Percentiles rank a stretch among this genome's conserved stretches.
phyloP scores from a whole-genome alignment of 23 tunicate species.

The Styela plicata region DNA sequence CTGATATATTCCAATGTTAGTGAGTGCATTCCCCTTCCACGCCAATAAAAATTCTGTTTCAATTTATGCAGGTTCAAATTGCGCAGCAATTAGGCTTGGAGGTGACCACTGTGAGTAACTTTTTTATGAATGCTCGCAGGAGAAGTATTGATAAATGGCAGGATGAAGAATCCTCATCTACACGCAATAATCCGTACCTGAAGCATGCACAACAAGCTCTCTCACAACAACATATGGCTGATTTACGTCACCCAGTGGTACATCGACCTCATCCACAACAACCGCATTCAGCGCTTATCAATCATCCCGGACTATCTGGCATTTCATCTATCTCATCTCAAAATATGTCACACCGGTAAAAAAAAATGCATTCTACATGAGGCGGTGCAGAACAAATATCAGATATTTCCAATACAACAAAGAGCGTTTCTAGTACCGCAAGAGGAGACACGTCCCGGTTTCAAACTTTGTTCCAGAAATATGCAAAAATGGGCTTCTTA shows the following conservation, averaged over 20 bases:
- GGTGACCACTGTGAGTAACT: slow-evolving; percentile 95
- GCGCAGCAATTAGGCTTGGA: slow-evolving; percentile 78
- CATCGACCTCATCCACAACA: slow-evolving; percentile 21
- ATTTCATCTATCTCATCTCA: background rate
- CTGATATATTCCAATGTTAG: no score
- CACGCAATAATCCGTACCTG: slow-evolving; percentile 3
- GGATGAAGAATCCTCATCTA: slow-evolving; percentile 41
- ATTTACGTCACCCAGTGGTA: slow-evolving; percentile 10
- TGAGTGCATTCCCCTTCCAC: no score
- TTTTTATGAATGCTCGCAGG: slow-evolving; percentile 98
- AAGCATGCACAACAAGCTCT: slow-evolving; percentile 8
- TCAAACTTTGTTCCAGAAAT: no score
- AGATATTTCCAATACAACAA: no score
- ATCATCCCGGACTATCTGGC: background rate
- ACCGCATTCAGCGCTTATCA: slow-evolving; percentile 5
- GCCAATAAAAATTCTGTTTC: no score
- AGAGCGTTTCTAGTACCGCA: no score
- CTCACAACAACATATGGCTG: background rate
- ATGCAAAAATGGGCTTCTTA: no score
- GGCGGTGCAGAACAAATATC: no score
- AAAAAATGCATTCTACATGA: no score
- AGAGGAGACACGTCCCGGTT: no score
- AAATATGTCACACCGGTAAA: slow-evolving; percentile 1
- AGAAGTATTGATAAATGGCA: slow-evolving; percentile 94
- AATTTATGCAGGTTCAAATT: slow-evolving; percentile 44